These are phyloP conservation scores for Hyposoter dolosus DNA, from an alignment of 2,888 invertebrate genomes.

Conservation along the genomic window DNA sequence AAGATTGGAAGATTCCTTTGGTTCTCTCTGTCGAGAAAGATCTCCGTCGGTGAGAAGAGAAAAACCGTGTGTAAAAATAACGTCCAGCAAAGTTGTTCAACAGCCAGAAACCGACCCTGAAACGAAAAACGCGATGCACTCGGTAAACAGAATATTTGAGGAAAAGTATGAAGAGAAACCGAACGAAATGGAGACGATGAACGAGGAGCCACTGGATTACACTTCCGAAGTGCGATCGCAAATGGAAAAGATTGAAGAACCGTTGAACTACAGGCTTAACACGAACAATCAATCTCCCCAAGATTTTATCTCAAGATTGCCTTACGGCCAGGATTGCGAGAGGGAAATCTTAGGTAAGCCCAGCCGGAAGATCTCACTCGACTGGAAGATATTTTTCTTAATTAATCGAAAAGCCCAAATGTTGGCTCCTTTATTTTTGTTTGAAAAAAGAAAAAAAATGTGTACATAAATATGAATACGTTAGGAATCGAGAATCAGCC, in stretches of 20 bases:
- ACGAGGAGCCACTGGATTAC: constrained; percentile 75
- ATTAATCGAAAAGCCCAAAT: background rate
- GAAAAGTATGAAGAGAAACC: constrained; percentile 46
- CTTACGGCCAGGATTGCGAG: constrained; percentile 75
- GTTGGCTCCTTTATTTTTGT: constrained; percentile 6
- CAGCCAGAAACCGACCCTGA: constrained; percentile 48
- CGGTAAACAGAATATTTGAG: constrained; percentile 60
- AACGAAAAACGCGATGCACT: constrained; percentile 56
- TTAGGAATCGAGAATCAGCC: constrained; percentile 55
- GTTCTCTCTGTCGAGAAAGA: background rate
- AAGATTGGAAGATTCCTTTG: background rate
- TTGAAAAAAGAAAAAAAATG: constrained; percentile 24
- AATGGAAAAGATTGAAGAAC: constrained; percentile 62
- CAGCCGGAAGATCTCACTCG: constrained; percentile 49
- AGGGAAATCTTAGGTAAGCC: constrained; percentile 75
- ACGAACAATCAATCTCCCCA: constrained; percentile 43
- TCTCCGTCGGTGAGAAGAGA: background rate
- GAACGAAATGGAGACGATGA: constrained; percentile 28
- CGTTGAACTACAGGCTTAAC: constrained; percentile 64
- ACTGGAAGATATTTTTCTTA: constrained; percentile 23
- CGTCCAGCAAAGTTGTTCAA: constrained; percentile 20
- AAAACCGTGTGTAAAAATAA: constrained; percentile 40
- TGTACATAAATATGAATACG: constrained; percentile 1
- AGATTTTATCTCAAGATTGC: constrained; percentile 75
- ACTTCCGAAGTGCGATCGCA: constrained; percentile 69